Percentiles rank a stretch among this genome's conserved stretches.
phyloP scores from a whole-genome alignment of 2,888 invertebrate genomes.

The Orchesella flavescens region DNA sequence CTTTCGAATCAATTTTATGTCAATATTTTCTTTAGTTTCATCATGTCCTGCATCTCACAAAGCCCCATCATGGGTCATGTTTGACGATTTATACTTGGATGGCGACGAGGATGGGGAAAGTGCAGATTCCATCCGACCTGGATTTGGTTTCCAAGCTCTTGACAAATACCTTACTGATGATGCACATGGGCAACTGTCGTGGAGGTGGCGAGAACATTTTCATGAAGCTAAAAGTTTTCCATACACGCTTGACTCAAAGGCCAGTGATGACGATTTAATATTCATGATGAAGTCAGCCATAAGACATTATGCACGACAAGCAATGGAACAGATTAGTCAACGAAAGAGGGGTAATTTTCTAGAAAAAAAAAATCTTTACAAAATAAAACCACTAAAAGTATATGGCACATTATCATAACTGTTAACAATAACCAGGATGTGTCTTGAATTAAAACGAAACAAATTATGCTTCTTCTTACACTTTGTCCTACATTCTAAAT shows the following conservation, averaged over 20 bases:
- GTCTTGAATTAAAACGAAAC: conserved; percentile 1
- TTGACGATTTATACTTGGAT: conserved; percentile 66
- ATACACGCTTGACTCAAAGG: conserved; percentile 69
- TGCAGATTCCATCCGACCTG: conserved; percentile 56
- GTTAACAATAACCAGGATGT: conserved; percentile 36
- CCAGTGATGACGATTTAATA: conserved; percentile 67
- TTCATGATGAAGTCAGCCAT: conserved; percentile 68
- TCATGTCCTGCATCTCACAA: conserved; percentile 68
- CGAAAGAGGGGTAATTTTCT: conserved; percentile 57
- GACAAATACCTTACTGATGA: conserved; percentile 68
- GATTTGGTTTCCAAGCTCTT: conserved; percentile 69
- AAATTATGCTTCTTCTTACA: not conserved
- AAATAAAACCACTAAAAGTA: not conserved
- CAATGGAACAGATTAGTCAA: conserved; percentile 65
- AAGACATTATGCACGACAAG: conserved; percentile 66
- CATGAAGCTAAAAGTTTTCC: conserved; percentile 67
- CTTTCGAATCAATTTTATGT: not conserved
- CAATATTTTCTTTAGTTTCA: conserved; percentile 37
- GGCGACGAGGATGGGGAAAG: conserved; percentile 64
- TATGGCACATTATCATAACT: not conserved
- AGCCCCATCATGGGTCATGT: conserved; percentile 70
- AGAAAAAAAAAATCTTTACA: not conserved
- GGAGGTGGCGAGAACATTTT: conserved; percentile 69
- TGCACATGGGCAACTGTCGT: conserved; percentile 65
- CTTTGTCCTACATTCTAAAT: conserved; percentile 12